Conservation (phyloP, 2,797 vertebrate species). For the Nothura maculosa region DNA sequence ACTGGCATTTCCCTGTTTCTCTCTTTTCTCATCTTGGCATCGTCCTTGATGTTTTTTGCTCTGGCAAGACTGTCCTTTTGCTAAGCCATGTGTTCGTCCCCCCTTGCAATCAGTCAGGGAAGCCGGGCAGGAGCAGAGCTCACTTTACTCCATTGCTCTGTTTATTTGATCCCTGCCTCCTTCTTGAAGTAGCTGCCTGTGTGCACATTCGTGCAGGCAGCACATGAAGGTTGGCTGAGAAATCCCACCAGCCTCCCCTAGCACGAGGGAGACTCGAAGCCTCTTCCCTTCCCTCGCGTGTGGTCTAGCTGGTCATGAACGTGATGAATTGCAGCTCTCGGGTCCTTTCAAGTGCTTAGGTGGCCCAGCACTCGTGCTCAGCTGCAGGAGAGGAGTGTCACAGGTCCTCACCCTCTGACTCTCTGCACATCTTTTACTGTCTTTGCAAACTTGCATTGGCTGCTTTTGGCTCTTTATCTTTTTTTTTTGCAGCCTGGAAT, state of each 20-base stretch:
- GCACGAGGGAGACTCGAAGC: neutral
- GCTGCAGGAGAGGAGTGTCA: neutral
- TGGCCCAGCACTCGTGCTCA: neutral
- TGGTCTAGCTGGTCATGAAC: neutral
- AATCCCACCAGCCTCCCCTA: neutral
- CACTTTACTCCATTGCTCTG: neutral
- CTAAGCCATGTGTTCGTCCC: neutral
- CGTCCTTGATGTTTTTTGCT: neutral
- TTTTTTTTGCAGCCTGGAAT: neutral
- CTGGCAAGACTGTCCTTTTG: neutral
- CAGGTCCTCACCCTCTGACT: neutral
- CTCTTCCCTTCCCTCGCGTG: neutral
- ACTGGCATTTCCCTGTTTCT: neutral
- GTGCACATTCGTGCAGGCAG: neutral
- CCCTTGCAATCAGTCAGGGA: neutral
- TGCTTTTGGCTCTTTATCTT: neutral
- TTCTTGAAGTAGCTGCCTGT: neutral
- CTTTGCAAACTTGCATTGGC: neutral
- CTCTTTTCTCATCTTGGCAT: neutral
- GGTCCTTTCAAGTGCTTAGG: neutral
- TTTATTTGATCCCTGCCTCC: neutral
- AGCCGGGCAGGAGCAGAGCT: neutral
- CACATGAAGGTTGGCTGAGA: neutral
- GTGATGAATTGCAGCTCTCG: neutral
- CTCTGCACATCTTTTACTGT: neutral